Conservation (phyloP, 2,113 vertebrate genomes). For the Accipiter cooperii region DNA sequence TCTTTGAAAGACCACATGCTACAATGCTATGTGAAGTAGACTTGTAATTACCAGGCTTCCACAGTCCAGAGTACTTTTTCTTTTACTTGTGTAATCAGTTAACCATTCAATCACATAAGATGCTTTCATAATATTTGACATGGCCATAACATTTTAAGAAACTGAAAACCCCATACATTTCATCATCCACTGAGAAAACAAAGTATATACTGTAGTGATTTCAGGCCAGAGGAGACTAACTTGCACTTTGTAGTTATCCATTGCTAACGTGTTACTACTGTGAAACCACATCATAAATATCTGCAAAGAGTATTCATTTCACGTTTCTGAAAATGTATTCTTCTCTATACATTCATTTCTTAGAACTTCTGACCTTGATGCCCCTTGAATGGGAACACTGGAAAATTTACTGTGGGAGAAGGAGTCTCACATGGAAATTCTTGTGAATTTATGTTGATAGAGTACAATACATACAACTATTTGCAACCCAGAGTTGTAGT, state of each 20-base stretch:
- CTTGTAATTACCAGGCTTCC: conserved; percentile 12
- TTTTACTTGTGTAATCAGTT: conserved; percentile 27
- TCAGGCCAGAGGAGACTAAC: neutral
- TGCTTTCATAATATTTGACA: conserved; percentile 63
- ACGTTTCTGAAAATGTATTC: neutral
- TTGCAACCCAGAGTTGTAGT: neutral
- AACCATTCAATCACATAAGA: conserved; percentile 52
- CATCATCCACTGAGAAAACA: neutral
- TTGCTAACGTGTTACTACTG: neutral
- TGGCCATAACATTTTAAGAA: conserved; percentile 63
- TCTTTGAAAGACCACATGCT: neutral
- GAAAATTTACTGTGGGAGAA: neutral
- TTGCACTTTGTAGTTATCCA: neutral
- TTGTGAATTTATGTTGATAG: neutral
- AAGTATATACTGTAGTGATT: neutral
- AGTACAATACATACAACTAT: neutral
- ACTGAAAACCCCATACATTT: neutral
- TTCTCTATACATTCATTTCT: neutral
- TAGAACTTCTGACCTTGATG: neutral
- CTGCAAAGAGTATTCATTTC: neutral
- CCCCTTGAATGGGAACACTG: neutral
- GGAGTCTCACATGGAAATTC: neutral
- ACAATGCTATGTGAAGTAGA: neutral
- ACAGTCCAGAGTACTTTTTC: neutral
- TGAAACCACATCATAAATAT: neutral